phyloP scores from a whole-genome alignment of 1,140 invertebrate species.

The Neotoxoptera formosana region DNA sequence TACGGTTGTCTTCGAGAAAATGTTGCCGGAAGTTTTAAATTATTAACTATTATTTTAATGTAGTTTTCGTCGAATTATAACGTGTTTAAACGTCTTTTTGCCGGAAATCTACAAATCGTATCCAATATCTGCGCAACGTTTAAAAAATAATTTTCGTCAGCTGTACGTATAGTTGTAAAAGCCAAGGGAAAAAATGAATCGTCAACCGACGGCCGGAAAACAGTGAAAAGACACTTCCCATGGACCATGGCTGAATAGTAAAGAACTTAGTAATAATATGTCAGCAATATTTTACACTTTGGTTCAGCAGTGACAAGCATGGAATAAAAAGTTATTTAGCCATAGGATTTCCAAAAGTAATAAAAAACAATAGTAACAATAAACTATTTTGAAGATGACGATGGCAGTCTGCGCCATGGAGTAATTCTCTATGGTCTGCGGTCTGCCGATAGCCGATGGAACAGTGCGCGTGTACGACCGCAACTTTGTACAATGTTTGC shows the following conservation, averaged over 20 bases:
- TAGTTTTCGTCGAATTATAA: background rate
- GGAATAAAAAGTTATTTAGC: slow-evolving; percentile 1
- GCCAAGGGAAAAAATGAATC: background rate
- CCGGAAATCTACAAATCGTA: background rate
- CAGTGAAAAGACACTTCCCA: background rate
- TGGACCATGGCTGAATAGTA: background rate
- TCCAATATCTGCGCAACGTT: background rate
- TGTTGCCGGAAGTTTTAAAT: background rate
- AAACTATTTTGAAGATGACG: too few relatives aligned
- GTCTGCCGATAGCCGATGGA: too few relatives aligned
- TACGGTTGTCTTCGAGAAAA: background rate
- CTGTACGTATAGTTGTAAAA: background rate
- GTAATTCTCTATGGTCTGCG: too few relatives aligned
- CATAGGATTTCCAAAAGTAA: background rate
- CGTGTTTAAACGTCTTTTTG: background rate
- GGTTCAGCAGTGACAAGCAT: background rate
- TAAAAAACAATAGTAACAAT: too few relatives aligned
- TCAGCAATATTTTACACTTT: background rate
- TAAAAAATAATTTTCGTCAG: background rate
- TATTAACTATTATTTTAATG: background rate
- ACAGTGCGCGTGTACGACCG: too few relatives aligned
- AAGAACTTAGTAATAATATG: background rate
- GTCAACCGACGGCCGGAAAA: too few relatives aligned
- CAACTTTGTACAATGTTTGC: background rate
- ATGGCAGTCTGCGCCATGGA: background rate